Base-by-base conservation (phyloP, 1,140 invertebrate genomes). In the Neelides sp. region DNA sequence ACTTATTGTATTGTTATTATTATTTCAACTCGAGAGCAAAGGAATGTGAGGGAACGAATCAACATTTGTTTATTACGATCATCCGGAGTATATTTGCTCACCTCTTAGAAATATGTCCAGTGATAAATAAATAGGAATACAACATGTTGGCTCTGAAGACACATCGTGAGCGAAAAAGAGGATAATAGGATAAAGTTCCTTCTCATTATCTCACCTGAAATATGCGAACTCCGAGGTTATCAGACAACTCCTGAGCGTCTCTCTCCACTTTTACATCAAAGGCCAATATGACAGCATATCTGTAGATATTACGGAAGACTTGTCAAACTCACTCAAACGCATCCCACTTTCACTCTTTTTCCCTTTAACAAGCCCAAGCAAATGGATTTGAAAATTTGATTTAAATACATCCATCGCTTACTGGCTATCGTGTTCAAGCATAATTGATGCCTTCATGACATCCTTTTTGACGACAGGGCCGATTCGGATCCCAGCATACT, bases 401-500 rank as follows among this genome's bases (percentile, higher is more conserved):
- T 34, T 34, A 34, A 10, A 28, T 50, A 10, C 13, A 53, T 12
- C 36, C 50, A 51, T 54, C 64, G 85, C 83, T 82, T 72, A 93
- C 82, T 97, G 92, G 40, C 81, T 80, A 64, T 97, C 92, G 69
- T 97, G 92, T 69, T 98, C 94, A 71, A 98, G 68, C 96, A 99
- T 99, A 47, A 89, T 89, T 4, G 94, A 97, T 1, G 94, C 94
- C 69, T 93, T 97, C 88, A 98, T 98, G 1, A 99, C 92, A 69
- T 99, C 96, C 64, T 90, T 91, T 68, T 96, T 98, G 40, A 98
- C 95, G 24, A 99, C 95, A 19, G 96, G 95, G 10, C 96, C 96
- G 71, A 99, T 98, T 59, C 94, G 87, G 62, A 99, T 97, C 42
- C 92, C 91, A 36, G 89, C 84, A 71, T 96, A 98, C 88, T 95